Evolutionary conservation across 2,113 vertebrate genomes (phyloP).

Genomic region (Chionomys nivalis): DNA sequence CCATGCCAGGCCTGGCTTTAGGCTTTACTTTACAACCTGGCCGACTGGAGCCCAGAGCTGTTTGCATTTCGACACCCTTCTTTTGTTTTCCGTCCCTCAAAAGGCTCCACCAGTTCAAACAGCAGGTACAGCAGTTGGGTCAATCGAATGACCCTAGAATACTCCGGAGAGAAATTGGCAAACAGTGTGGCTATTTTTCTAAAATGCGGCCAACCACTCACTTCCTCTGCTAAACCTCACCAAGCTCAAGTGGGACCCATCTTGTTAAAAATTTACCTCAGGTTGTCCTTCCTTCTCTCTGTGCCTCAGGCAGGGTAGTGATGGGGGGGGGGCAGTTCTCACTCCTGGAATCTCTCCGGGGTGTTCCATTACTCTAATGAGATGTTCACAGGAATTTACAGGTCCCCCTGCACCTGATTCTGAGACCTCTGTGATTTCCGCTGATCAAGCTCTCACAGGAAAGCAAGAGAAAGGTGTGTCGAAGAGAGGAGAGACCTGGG

Average conservation of each 20-base stretch:
- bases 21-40: not conserved
- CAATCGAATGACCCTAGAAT: constrained; percentile 27
- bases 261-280: constrained; percentile 56
- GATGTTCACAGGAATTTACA: not conserved
- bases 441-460: not conserved
- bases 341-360: not conserved
- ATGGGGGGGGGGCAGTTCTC: not conserved
- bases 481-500: not conserved
- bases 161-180: constrained; percentile 26
- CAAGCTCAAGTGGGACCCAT: not conserved
- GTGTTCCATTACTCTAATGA: not conserved
- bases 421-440: not conserved
- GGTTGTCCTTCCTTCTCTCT: constrained; percentile 29
- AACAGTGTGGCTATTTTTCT: not conserved
- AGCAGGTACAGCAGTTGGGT: constrained; percentile 34
- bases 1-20: not conserved
- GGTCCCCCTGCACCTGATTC: not conserved
- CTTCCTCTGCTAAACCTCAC: not conserved
- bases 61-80: constrained; percentile 60
- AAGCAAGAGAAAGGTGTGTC: not conserved
- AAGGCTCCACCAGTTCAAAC: not conserved
- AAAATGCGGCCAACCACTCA: not conserved
- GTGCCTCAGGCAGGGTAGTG: not conserved
- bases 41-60: not conserved
- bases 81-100: constrained; percentile 29